A percentile compares a stretch with the other conserved stretches of the same genome.
Evolutionary conservation across 2,113 vertebrate species (phyloP).

Genomic region (Albula goreensis): DNA sequence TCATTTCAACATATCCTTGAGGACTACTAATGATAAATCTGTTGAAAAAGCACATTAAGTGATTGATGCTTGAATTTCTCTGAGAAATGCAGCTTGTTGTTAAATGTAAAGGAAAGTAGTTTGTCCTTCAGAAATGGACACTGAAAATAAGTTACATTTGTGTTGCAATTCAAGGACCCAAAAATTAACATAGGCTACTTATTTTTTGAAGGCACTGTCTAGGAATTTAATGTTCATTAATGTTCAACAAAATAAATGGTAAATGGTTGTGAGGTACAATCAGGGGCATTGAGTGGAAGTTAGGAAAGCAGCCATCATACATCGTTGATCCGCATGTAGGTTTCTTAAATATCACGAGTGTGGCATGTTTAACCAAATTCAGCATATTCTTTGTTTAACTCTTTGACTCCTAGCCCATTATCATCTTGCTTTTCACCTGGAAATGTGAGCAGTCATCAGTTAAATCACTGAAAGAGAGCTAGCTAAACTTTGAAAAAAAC

Average conservation of each 20-base stretch:
- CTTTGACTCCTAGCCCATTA: no score
- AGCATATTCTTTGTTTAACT: no score
- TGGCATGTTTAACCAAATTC: no score
- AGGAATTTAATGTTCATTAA: no score
- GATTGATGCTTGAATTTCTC: not conserved
- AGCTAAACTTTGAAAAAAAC: no score
- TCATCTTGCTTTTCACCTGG: no score
- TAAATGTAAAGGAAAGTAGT: not conserved
- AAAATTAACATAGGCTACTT: not conserved
- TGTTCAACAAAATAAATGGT: no score
- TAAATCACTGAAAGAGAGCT: no score
- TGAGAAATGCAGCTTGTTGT: not conserved
- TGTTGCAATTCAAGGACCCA: not conserved
- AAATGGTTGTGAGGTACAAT: not conserved
- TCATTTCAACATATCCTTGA: not conserved
- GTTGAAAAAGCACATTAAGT: not conserved
- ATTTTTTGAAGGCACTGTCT: not conserved
- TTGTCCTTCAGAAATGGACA: not conserved
- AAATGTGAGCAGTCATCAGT: no score
- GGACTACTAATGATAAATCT: not conserved
- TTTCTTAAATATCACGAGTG: no score
- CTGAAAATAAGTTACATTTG: not conserved
- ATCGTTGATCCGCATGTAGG: not conserved
- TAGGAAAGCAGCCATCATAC: no score
- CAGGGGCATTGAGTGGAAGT: no score